phyloP scores from a whole-genome alignment of 2,797 vertebrate genomes.

The Eulemur albifrons region DNA sequence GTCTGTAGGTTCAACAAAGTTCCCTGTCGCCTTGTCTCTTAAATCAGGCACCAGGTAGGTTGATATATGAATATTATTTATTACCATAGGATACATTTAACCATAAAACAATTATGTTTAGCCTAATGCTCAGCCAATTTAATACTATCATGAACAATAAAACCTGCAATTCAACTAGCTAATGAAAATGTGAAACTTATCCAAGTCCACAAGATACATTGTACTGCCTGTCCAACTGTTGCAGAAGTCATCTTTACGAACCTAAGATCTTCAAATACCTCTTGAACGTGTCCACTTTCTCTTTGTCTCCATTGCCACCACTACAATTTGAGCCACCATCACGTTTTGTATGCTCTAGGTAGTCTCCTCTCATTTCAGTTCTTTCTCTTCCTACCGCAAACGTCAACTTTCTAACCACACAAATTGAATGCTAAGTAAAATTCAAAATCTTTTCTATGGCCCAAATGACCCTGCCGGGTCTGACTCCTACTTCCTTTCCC shows the following conservation, averaged over 20 bases:
- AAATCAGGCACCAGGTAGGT: conserved; percentile 69
- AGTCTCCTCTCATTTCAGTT: not conserved
- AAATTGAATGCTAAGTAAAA: not conserved
- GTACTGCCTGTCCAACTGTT: not conserved
- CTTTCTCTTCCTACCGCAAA: not conserved
- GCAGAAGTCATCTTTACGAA: not conserved
- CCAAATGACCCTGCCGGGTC: not conserved
- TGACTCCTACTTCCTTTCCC: not conserved
- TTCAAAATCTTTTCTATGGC: not conserved
- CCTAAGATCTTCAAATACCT: not conserved
- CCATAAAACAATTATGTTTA: conserved; percentile 69
- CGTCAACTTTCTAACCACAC: not conserved
- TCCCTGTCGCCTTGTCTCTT: conserved; percentile 73
- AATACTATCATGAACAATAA: conserved; percentile 60
- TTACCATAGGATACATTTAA: conserved; percentile 69
- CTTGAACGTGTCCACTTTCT: not conserved
- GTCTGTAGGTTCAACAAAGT: not conserved
- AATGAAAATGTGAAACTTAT: conserved; percentile 34
- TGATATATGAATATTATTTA: conserved; percentile 78
- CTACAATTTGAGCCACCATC: not conserved
- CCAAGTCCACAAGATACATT: not conserved
- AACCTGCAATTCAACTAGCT: conserved; percentile 53
- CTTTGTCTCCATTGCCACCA: not conserved
- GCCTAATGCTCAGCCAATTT: conserved; percentile 35
- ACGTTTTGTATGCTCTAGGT: no score